Base-by-base conservation (phyloP, 2,113 vertebrate genomes). In the Castor canadensis region DNA sequence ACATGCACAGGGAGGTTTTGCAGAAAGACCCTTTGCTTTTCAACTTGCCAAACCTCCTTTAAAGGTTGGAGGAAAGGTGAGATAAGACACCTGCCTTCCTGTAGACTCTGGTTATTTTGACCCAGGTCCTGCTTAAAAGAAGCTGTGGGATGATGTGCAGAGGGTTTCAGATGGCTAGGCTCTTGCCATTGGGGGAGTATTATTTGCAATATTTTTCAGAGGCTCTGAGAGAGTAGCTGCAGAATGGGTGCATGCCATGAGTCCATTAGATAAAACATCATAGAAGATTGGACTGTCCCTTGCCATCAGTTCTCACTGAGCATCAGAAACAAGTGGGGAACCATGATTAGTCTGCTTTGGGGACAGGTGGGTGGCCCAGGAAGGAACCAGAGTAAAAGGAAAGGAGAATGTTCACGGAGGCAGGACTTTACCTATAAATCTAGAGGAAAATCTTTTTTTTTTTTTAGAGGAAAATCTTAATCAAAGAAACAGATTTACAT, bases 1-100 rank as follows among this genome's bases (percentile, higher is more conserved):
- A 10, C 11, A 9, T 5, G 1, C 30, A 45, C 0, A 0, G 13
- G 73, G 67, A 40, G 6, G 30, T 2, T 67, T 52, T 1, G 0
- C 19, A 17, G 79, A 38, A 72, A 49, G 60, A 3, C 20, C 19
- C 40, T 26, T 11, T 2, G 30, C 11, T 26, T n/a, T 38, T 72
- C 67, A 6, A 5, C 6, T 6, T 38, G 52, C 40, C 9, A 22
- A 5, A 22, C 26, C 69, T 72, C 67, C 60, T 4, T 49, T 45
- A 28, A 35, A 24, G 56, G 76, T 3, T 17, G 15, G n/a, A 11
- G 62, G 45, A 49, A 11, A 40, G 35, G 28, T 35, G 19, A 11
- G 45, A 9, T 1, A 52, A n/a, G 17, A 84, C 13, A 16, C 60
- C 30, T 28, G 26, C 35, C 20, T 1, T 43, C 47, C 54, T 19